Base-by-base conservation (phyloP, 1,140 invertebrate genomes). In the Pantala flavescens region DNA sequence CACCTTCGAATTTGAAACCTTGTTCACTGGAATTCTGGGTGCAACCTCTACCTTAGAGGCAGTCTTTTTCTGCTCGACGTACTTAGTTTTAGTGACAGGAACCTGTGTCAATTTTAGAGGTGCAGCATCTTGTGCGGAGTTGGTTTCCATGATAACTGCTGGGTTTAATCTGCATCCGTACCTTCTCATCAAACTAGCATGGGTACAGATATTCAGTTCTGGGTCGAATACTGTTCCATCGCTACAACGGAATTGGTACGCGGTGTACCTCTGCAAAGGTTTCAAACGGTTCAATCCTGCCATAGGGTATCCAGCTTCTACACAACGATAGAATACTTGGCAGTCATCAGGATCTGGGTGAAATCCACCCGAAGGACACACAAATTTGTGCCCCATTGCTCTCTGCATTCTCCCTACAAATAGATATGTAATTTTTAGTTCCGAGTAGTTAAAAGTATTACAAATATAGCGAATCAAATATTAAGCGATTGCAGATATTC, bases 211-310 rank as follows among this genome's bases (percentile, higher is more conserved):
- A 76, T 86, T 85, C n/a, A 83, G 85, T 0, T 84, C 82, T 19
- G 87, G 85, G 78, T 92, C 91, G 76, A 88, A 93, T 11, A 92
- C 88, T 2, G 90, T 91, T 36, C 89, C 90, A 70, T 85, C 83
- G 0, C 86, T 88, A 79, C 90, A 92, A 81, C 89, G 85, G 79
- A 90, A 91, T 82, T 86, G 84, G 75, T 88, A 88, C 0, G 78
- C 77, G 0, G 81, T 83, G 43, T 85, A 36, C 70, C 70, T 43
- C 71, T 74, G 63, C 70, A 70, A 75, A 74, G 73, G 14, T 55
- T 75, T 77, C 77, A 79, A 79, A 21, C 76, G 76, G 12, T 63
- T 63, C 49, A 3, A 63, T 21, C 16, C 16, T 21, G 49, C 49
- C 12, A 21, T 19, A 73, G 81, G 80, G 12, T n/a, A 42, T 71